Base-by-base conservation (phyloP, 92 coral and sea anemone genomes). In the Zoanthus gigantus region DNA sequence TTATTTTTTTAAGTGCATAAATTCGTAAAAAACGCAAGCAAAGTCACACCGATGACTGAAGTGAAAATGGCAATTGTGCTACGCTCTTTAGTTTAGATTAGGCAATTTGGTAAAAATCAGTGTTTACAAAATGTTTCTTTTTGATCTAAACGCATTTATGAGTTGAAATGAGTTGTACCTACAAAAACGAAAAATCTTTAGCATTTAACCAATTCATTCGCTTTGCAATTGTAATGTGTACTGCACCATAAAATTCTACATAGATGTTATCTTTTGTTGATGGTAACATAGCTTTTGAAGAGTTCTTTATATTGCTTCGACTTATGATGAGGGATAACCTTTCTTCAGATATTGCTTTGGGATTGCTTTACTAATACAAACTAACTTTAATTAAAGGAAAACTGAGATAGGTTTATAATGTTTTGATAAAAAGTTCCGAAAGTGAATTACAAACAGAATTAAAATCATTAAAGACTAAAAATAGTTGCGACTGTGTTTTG, bases 371-470 rank as follows among this genome's bases (percentile, higher is more conserved):
- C 65, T 45, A 81, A 13, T 11, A 29, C 0, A 66, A 66, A 16
- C 23, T 46, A 5, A 29, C 12, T 6, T 29, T 65, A 66, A 48
- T 81, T 37, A 66, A 53, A 50, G 47, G 18, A 30, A 68, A 81
- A 16, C 66, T 81, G 44, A 81, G 66, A 65, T 56, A 66, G 23
- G 45, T 53, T 45, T 53, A 45, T 71, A 12, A 65, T 81, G 75
- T 67, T 81, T 81, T 79, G 85, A 65, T 81, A 81, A 15, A 5
- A 29, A 81, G 74, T 81, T 81, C 85, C 85, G 75, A 81, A 67
- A 65, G 74, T 17, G 85, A 65, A 60, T 58, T 81, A 52, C 17
- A 81, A 81, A 67, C 74, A 81, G 8, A 18, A 44, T 47, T 2
- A 42, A 47, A 46, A 66, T 18, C 34, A 65, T 63, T 11, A 66